Percentiles rank a stretch among this genome's conserved stretches.
These are phyloP conservation scores for Poecilus cupreus DNA, from an alignment of 2,888 invertebrate genomes.

Conservation along the genomic window DNA sequence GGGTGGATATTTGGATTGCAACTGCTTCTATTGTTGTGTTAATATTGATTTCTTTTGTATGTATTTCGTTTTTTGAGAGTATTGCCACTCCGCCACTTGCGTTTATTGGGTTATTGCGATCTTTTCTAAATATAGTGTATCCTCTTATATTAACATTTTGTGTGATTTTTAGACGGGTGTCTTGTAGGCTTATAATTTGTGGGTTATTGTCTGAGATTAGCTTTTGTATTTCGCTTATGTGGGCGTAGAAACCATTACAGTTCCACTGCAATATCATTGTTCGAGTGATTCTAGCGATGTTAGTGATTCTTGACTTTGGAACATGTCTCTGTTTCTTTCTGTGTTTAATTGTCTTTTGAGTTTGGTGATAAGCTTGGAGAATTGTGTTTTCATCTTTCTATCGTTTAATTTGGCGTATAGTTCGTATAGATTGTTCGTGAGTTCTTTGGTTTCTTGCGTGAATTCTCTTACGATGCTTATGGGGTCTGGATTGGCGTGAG, in stretches of 20 bases:
- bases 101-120: neutral
- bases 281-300: too few relatives aligned
- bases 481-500: too few relatives aligned
- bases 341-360: too few relatives aligned
- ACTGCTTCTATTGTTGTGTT: neutral
- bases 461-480: too few relatives aligned
- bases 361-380: too few relatives aligned
- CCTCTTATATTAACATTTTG: neutral
- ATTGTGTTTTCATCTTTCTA: too few relatives aligned
- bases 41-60: neutral
- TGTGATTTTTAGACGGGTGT: neutral
- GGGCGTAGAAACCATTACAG: neutral
- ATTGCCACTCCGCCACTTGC: neutral
- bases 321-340: too few relatives aligned
- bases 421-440: too few relatives aligned
- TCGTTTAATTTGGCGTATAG: too few relatives aligned
- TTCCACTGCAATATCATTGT: too few relatives aligned
- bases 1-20: neutral
- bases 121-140: neutral
- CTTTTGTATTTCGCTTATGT: neutral
- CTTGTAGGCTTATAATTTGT: neutral
- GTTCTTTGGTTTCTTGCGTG: too few relatives aligned
- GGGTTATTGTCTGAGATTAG: neutral
- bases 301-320: neutral
- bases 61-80: neutral